phyloP scores from a whole-genome alignment of 53 echinoderm and acorn worm species.

The Pentamera pediparva region DNA sequence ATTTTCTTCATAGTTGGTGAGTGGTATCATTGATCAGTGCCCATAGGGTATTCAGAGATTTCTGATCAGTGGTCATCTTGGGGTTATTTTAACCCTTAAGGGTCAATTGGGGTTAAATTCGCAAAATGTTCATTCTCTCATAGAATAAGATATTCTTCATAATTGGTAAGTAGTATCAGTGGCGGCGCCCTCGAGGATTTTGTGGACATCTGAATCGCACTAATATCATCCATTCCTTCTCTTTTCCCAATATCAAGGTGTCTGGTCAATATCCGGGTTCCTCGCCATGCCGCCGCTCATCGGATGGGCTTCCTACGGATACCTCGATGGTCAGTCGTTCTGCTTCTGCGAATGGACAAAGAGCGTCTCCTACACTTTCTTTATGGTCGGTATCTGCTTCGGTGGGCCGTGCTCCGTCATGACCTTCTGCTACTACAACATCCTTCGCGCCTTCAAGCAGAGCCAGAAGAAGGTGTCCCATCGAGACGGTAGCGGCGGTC shows the following conservation, averaged over 20 bases:
- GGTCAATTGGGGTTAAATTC: too few species aligned
- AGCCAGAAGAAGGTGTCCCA: conserved; percentile 44
- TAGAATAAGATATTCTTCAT: not conserved
- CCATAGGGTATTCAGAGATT: too few species aligned
- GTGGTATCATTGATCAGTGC: too few species aligned
- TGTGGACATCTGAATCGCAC: not conserved
- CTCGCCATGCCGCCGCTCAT: conserved; percentile 71
- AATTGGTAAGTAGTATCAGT: too few species aligned
- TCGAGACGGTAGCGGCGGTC: too few species aligned
- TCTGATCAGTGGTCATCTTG: too few species aligned
- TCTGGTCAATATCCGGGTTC: conserved; percentile 65
- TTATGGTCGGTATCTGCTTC: conserved; percentile 94
- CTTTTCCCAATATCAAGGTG: conserved; percentile 50
- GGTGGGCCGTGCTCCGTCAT: conserved; percentile 97
- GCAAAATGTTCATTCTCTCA: too few species aligned
- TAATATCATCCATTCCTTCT: not conserved
- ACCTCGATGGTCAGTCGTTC: conserved; percentile 82
- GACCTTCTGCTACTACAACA: conserved; percentile 88
- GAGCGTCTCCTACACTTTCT: conserved; percentile 82
- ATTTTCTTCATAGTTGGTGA: too few species aligned
- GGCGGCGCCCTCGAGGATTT: not conserved
- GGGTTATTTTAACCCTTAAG: too few species aligned
- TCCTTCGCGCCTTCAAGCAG: conserved; percentile 57
- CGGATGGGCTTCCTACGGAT: conserved; percentile 81
- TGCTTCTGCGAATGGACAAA: conserved; percentile 82